Evolutionary conservation across 2,113 vertebrate genomes (phyloP).

Genomic region (Aldabrachelys gigantea): DNA sequence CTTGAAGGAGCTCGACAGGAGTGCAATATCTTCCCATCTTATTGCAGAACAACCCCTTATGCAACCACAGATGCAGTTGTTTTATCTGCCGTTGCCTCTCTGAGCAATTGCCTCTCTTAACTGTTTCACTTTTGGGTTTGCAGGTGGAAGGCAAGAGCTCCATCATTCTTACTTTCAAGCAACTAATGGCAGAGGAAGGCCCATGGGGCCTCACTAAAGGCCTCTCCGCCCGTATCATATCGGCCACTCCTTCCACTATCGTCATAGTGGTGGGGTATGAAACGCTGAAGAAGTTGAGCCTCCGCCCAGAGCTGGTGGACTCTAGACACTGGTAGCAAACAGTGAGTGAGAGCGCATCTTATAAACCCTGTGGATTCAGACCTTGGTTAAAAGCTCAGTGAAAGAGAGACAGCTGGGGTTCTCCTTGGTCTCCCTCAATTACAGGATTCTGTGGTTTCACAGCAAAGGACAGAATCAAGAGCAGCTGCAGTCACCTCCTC

Average conservation of each 20-base stretch:
- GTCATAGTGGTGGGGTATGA: slow-evolving; percentile 97
- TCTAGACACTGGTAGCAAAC: slow-evolving; percentile 90
- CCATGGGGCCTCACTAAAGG: slow-evolving; percentile 92
- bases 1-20: neutral
- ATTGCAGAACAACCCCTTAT: neutral
- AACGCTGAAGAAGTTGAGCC: slow-evolving; percentile 95
- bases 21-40: neutral
- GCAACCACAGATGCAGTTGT: neutral
- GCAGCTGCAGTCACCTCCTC: neutral
- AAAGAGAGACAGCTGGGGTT: neutral
- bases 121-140: neutral
- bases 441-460: neutral
- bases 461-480: neutral
- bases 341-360: neutral
- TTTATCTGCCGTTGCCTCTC: neutral
- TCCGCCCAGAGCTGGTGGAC: slow-evolving; percentile 90
- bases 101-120: neutral
- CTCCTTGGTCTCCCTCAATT: neutral
- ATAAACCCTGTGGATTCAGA: neutral
- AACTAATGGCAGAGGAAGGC: slow-evolving; percentile 93
- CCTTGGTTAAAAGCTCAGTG: neutral
- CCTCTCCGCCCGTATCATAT: slow-evolving; percentile 94
- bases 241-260: slow-evolving; percentile 90
- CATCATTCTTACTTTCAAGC: slow-evolving; percentile 89
- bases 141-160: slow-evolving; percentile 95